Conservation (phyloP, 1,140 invertebrate species). For the Phymorhynchus buccinoides region DNA sequence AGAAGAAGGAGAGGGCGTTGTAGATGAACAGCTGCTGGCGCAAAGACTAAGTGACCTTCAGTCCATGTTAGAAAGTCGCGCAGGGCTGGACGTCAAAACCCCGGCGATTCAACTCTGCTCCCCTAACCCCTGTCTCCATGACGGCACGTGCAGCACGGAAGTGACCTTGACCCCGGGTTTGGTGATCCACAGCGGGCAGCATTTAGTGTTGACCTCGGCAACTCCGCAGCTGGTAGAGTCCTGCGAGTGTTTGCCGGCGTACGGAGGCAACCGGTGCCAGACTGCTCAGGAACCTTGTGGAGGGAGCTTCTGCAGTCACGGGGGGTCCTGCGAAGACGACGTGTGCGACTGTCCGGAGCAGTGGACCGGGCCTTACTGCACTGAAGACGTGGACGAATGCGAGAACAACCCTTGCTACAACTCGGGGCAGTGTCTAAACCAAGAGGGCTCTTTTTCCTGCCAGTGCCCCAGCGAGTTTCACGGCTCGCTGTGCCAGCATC, state of each 20-base stretch:
- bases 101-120: slow-evolving; percentile 41
- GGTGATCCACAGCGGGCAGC: slow-evolving; percentile 82
- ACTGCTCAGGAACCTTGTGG: slow-evolving; percentile 80
- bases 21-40: neutral
- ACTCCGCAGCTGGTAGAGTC: slow-evolving; percentile 91
- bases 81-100: slow-evolving; percentile 47
- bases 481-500: slow-evolving; percentile 82
- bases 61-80: slow-evolving; percentile 44
- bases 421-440: slow-evolving; percentile 69
- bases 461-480: slow-evolving; percentile 90
- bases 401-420: slow-evolving; percentile 75
- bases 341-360: slow-evolving; percentile 88
- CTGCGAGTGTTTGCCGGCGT: slow-evolving; percentile 91
- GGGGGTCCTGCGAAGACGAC: slow-evolving; percentile 89
- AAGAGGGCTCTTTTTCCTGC: slow-evolving; percentile 80
- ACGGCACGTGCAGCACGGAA: slow-evolving; percentile 78
- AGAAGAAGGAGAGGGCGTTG: slow-evolving; percentile 20
- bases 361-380: slow-evolving; percentile 80
- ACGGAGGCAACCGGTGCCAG: slow-evolving; percentile 88
- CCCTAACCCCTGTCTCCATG: slow-evolving; percentile 51
- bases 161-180: slow-evolving; percentile 76
- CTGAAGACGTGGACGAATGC: slow-evolving; percentile 95
- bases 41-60: neutral
- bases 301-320: slow-evolving; percentile 92
- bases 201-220: slow-evolving; percentile 92